Base-by-base conservation (phyloP, 2,113 vertebrate genomes). In the Microcebus murinus region DNA sequence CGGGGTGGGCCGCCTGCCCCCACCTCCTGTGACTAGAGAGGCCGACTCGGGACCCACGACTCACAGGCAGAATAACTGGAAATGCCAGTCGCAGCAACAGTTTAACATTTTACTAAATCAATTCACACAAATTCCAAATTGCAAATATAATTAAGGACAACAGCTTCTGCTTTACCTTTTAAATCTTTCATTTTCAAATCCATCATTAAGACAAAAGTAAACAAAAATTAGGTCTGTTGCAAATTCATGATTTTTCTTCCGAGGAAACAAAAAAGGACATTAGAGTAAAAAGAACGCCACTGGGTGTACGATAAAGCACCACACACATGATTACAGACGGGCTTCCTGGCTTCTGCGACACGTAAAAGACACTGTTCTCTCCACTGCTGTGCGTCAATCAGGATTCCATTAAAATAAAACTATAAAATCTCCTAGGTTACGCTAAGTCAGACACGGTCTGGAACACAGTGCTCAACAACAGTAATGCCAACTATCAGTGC, bases 61-160 rank as follows among this genome's bases (percentile, higher is more conserved):
- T 82, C 87, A 29, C 20, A 15, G 74, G 57, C 91, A 67, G 90
- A 98, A 48, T 20, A 95, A 98, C 85, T 88, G 48, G 83, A 92
- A 97, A 96, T 87, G 95, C 93, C 91, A 91, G 83, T 91, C 89
- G 45, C 61, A 96, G 84, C 97, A 98, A 98, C 98, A 98, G 98
- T 98, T 99, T 95, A 98, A 99, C 99, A 98, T 99, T 99, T 99
- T 99, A 99, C 99, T 99, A 99, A 99, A 99, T 99, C 98, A 98
- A 98, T 98, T 99, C 99, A 99, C 99, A 99, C 99, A 95, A 98
- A 99, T 99, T 98, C 98, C 99, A 99, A 98, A 98, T 98, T 98
- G 98, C 99, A 99, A 99, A 98, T 99, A 99, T 98, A 99, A 98
- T 99, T 98, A 98, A 98, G 97, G 98, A 98, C 98, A 98, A 98